phyloP scores from a whole-genome alignment of 1,140 invertebrate genomes.

The Dufourea novaeangliae region DNA sequence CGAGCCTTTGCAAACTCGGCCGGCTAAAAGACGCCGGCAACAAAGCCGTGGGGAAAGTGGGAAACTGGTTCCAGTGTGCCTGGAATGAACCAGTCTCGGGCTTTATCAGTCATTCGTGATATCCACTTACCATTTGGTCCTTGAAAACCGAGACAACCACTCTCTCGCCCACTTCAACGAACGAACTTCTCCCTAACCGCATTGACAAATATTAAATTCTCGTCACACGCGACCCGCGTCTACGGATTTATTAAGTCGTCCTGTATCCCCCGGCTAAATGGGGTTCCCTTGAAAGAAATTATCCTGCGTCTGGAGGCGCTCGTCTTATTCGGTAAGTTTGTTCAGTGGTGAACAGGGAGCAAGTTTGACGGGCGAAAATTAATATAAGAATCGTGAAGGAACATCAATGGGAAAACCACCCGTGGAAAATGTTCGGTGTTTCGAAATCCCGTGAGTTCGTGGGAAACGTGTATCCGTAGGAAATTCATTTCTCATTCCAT shows the following conservation, averaged over 20 bases:
- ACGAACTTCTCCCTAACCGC: conserved; percentile 19
- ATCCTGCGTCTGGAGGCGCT: neutral
- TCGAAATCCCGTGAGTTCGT: neutral
- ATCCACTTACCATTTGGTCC: conserved; percentile 37
- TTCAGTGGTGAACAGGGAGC: too few species aligned
- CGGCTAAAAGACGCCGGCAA: conserved; percentile 44
- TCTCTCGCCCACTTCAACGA: conserved; percentile 13
- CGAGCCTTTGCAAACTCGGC: conserved; percentile 52
- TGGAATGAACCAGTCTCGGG: neutral
- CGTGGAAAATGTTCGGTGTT: too few species aligned
- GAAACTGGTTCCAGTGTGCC: conserved; percentile 1
- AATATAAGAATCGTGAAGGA: neutral
- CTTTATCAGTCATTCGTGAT: conserved; percentile 72
- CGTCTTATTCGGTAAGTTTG: neutral
- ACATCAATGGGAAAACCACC: neutral
- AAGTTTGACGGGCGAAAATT: conserved; percentile 1
- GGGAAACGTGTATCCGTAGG: neutral
- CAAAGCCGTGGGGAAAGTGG: conserved; percentile 42
- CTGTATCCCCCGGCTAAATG: neutral
- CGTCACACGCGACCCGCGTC: neutral
- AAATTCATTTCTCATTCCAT: neutral
- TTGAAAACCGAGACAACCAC: too few species aligned
- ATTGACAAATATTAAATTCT: conserved; percentile 27
- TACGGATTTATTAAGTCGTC: conserved; percentile 3
- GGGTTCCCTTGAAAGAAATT: neutral